A percentile compares a stretch with the other conserved stretches of the same genome.
Conservation (phyloP, 2,797 vertebrate species). For the Ficedula albicollis region DNA sequence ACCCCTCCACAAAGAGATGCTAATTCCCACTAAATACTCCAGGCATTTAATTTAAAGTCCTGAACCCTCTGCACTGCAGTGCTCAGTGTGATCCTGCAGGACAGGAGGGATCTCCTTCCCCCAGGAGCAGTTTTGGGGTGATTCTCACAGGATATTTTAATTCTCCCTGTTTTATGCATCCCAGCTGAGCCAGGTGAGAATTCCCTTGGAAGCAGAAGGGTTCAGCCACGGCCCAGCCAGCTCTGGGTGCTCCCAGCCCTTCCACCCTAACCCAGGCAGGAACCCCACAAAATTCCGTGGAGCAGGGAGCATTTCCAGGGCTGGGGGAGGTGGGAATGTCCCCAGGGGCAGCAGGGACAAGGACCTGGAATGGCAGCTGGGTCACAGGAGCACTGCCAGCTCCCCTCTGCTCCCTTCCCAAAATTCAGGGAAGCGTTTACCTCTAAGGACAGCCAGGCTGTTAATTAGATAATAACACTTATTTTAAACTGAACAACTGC, state of each 20-base stretch:
- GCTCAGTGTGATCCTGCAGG: neutral
- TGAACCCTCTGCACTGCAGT: too few relatives aligned
- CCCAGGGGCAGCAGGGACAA: accelerated
- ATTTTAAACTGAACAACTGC: neutral
- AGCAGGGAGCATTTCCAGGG: accelerated
- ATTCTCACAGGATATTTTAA: neutral
- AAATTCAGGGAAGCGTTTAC: neutral
- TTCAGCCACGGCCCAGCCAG: neutral
- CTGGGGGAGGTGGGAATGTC: neutral
- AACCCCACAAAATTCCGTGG: accelerated
- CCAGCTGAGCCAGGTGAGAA: neutral
- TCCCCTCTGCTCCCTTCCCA: neutral
- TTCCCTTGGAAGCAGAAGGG: neutral
- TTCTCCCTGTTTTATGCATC: neutral
- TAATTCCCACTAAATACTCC: accelerated
- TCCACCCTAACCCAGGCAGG: neutral
- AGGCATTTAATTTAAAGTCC: too few relatives aligned
- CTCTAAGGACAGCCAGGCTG: neutral
- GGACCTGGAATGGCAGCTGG: neutral
- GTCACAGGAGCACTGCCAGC: neutral
- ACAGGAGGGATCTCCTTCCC: too few relatives aligned
- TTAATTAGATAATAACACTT: neutral
- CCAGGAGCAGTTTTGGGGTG: neutral
- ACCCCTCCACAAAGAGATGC: too few relatives aligned
- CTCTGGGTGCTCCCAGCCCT: neutral